Conservation (phyloP, 2,888 invertebrate species). For the Geotrupes spiniger region DNA sequence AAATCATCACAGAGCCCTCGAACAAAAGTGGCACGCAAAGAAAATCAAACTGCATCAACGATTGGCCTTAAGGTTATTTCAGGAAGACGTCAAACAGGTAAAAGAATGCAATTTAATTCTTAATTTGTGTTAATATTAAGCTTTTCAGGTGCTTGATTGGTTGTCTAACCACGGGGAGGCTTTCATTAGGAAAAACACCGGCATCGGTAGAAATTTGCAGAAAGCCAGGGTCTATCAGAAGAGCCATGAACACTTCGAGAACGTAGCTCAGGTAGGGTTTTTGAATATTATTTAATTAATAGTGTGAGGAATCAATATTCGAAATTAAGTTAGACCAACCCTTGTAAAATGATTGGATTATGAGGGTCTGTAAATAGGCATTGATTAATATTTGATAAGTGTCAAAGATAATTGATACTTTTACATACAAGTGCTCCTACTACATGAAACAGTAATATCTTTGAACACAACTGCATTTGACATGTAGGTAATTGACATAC, state of each 20-base stretch:
- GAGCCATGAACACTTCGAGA: slow-evolving; percentile 98
- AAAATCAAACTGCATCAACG: slow-evolving; percentile 94
- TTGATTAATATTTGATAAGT: too few relatives aligned
- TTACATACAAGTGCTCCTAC: too few relatives aligned
- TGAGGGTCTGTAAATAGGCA: too few relatives aligned
- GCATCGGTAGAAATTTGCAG: slow-evolving; percentile 91
- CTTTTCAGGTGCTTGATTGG: slow-evolving; percentile 85
- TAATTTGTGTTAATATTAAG: background rate
- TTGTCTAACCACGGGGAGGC: slow-evolving; percentile 96
- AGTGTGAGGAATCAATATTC: too few relatives aligned
- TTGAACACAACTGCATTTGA: too few relatives aligned
- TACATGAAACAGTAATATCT: too few relatives aligned
- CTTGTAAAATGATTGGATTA: too few relatives aligned
- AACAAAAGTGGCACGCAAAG: slow-evolving; percentile 93
- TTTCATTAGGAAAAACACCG: slow-evolving; percentile 94
- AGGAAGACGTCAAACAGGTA: slow-evolving; percentile 96
- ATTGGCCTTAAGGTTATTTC: slow-evolving; percentile 87
- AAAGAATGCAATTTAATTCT: slow-evolving; percentile 13
- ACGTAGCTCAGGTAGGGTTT: slow-evolving; percentile 85
- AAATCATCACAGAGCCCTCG: slow-evolving; percentile 89
- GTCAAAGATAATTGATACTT: too few relatives aligned
- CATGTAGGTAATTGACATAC: too few relatives aligned
- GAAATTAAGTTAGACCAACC: too few relatives aligned
- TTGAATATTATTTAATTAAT: background rate
- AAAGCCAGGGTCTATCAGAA: slow-evolving; percentile 95